These are phyloP conservation scores for Drosophila setifemur DNA, from an alignment of 1,140 invertebrate species.

Conservation along the genomic window DNA sequence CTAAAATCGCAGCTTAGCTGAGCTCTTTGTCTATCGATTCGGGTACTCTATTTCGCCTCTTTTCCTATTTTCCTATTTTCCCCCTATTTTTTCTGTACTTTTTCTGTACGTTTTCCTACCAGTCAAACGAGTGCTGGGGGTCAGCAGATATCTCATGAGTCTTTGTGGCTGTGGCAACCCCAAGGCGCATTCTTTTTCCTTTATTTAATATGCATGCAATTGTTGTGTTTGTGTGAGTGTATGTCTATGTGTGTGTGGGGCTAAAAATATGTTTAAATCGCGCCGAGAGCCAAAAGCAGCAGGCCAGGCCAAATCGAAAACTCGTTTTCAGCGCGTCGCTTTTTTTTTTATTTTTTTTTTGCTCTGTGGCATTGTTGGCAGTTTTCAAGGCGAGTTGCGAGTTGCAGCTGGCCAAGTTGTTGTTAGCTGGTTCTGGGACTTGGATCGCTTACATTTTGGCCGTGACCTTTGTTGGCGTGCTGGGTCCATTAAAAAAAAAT, in stretches of 20 bases:
- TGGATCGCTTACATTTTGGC: conserved; percentile 67
- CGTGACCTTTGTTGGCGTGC: conserved; percentile 62
- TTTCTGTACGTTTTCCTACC: background rate
- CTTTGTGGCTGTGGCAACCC: conserved; percentile 40
- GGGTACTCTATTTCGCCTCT: background rate
- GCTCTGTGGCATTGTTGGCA: conserved; percentile 58
- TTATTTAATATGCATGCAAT: conserved; percentile 78
- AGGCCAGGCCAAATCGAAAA: conserved; percentile 34
- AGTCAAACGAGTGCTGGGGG: conserved; percentile 74
- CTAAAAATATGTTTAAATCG: conserved; percentile 81
- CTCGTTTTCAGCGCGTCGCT: conserved; percentile 51
- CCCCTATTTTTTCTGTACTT: background rate
- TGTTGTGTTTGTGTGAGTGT: conserved; percentile 57
- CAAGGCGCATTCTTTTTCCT: conserved; percentile 49
- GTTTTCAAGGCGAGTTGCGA: conserved; percentile 69
- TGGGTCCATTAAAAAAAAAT: conserved; percentile 55
- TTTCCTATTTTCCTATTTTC: background rate
- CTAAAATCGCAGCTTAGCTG: background rate
- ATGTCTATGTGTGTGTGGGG: conserved; percentile 25
- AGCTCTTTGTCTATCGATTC: conserved; percentile 2
- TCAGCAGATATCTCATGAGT: conserved; percentile 70
- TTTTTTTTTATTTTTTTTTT: conserved; percentile 26
- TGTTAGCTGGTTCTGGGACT: conserved; percentile 26
- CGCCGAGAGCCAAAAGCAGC: conserved; percentile 59
- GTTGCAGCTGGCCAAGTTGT: conserved; percentile 59